These are phyloP conservation scores for Chymomyza procnemis DNA, from an alignment of 2,888 invertebrate species.

Conservation along the genomic window DNA sequence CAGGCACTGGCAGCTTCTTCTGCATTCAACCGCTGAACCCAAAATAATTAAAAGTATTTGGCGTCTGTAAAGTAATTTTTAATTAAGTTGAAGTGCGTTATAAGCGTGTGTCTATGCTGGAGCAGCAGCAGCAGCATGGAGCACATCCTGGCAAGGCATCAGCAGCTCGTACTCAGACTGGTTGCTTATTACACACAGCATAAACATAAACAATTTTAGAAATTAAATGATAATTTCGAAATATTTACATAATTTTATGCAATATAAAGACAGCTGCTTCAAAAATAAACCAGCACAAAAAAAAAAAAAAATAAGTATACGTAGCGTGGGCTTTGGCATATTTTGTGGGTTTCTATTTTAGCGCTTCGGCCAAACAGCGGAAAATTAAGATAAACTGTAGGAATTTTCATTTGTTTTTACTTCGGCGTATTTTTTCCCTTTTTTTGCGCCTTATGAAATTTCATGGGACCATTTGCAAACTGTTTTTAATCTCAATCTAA, in stretches of 20 bases:
- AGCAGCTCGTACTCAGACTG: slow-evolving; percentile 11
- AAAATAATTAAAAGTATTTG: slow-evolving; percentile 72
- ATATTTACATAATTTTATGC: slow-evolving; percentile 70
- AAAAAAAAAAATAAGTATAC: background rate
- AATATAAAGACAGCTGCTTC: slow-evolving; percentile 46
- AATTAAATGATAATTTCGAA: slow-evolving; percentile 66
- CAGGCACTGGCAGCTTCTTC: slow-evolving; percentile 35
- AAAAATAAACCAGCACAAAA: no score
- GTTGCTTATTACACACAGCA: slow-evolving; percentile 66
- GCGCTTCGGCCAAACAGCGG: slow-evolving; percentile 18
- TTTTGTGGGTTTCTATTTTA: slow-evolving; percentile 32
- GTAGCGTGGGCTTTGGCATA: background rate
- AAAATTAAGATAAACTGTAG: slow-evolving; percentile 38
- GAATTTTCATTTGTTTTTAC: background rate
- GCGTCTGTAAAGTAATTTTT: slow-evolving; percentile 72
- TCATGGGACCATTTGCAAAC: slow-evolving; percentile 24
- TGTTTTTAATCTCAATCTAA: slow-evolving; percentile 46
- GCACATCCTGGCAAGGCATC: background rate
- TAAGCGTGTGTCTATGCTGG: slow-evolving; percentile 21
- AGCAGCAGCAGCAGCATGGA: no score
- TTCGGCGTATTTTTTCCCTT: background rate
- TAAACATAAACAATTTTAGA: slow-evolving; percentile 70
- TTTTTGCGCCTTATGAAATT: slow-evolving; percentile 48
- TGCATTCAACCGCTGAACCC: slow-evolving; percentile 68
- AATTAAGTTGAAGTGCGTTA: slow-evolving; percentile 68